Percentiles rank a stretch among this genome's conserved stretches.
Conservation (phyloP, 2,113 vertebrate genomes). For the Dromiciops gliroides region DNA sequence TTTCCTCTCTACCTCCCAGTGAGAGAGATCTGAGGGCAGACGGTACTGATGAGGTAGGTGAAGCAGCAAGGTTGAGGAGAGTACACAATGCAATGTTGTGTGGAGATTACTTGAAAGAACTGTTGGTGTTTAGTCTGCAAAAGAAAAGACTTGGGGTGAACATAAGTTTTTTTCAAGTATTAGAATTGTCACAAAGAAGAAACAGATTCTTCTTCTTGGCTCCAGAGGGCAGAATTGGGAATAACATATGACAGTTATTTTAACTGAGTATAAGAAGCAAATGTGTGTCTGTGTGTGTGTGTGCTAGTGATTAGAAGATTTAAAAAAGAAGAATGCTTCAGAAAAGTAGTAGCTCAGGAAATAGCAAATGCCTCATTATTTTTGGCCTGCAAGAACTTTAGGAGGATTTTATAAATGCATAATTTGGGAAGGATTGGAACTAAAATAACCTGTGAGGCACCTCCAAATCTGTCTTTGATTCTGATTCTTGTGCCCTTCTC, state of each 20-base stretch:
- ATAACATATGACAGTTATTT: too few relatives aligned
- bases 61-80: neutral
- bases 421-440: neutral
- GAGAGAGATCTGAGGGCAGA: neutral
- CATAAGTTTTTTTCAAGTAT: too few relatives aligned
- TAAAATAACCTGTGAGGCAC: neutral
- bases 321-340: too few relatives aligned
- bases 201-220: too few relatives aligned
- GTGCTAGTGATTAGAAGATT: too few relatives aligned
- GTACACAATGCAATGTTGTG: neutral
- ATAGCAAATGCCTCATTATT: neutral
- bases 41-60: neutral
- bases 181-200: too few relatives aligned
- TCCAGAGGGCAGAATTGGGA: too few relatives aligned
- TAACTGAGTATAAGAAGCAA: too few relatives aligned
- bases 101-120: neutral
- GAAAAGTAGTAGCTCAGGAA: neutral
- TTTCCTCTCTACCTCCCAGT: neutral
- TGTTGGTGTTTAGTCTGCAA: neutral
- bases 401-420: neutral
- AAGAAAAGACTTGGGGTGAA: too few relatives aligned
- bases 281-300: too few relatives aligned
- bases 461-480: neutral
- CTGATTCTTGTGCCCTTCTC: neutral
- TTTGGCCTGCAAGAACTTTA: neutral